Evolutionary conservation across 2,797 vertebrate species (phyloP), one percentile per base, ranked within the genome.

Genomic region (Hylomyscus alleni): DNA sequence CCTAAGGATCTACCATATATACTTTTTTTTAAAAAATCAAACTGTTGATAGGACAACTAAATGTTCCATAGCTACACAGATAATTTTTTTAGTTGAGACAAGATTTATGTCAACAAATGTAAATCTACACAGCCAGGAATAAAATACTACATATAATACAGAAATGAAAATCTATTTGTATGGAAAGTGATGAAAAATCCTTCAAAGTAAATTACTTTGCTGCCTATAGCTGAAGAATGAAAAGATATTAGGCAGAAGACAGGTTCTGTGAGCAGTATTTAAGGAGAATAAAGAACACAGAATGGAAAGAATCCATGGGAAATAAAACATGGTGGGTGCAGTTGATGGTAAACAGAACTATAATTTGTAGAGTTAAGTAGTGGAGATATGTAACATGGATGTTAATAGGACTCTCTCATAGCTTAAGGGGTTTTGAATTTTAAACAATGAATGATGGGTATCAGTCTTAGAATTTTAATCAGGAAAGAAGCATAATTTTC

Each of bases 191-290:
- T 40, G 31, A 26, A 93, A 93, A 88, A 1, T 3, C 62, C 4
- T 95, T 80, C 52, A 73, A 90, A 92, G 20, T 75, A 78, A 91
- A 69, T 84, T 75, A 56, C 4, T 88, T 85, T 90, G 52, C 29
- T 93, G 11, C 37, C 24, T 90, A 85, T 31, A 76, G 60, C 31
- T 97, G 34, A 93, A 94, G 54, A 87, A 83, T 76, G 26, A 95
- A 37, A 44, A 94, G 37, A 8, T 91, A 77, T 81, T 90, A 89
- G 37, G 20, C 12, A 73, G 3, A 40, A 86, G 58, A 76, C 29
- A 47, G 24, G 0, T 37, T 86, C 11, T 87, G 50, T 86, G 65
- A 90, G 62, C 4, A 90, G 2, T 19, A 86, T 81, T 93, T 93
- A 69, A 82, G 52, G 3, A 85, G 44, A 94, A 13, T 56, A 52